Evolutionary conservation across 2,797 vertebrate genomes (phyloP), one percentile per base, ranked within the genome.

Genomic region (Pogonophryne albipinna): DNA sequence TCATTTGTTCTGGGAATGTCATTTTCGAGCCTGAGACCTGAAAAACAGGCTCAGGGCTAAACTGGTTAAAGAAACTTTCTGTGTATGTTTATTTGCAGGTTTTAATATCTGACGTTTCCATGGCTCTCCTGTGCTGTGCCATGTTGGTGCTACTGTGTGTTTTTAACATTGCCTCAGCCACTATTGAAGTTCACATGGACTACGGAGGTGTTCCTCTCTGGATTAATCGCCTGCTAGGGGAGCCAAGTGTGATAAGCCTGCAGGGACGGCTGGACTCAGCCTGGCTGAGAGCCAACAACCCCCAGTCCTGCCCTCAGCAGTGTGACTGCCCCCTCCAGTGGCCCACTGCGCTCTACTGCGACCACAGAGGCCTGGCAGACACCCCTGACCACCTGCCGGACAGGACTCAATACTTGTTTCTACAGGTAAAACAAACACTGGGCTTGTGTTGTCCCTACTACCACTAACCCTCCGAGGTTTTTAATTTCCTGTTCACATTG

Each of bases 271-370:
- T 95, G 34, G 89, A 93, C 55, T 49, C 70, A 0, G 78, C 78
- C 50, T 95, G 94, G 93, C 88, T 92, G 52, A 58, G 91, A 34
- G 90, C 92, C 14, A 92, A 91, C 58, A 94, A 93, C 76, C 86
- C 79, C 0, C 71, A 85, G 70, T 31, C 65, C 64, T 96, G 95
- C 80, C 95, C 94, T 3, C 23, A 71, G 6, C 84, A 89, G 56
- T 96, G 95, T 16, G 92, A 94, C 71, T 95, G 95, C 70, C 94
- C 95, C n/a, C 90, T 95, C 60, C 94, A 95, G 50, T 96, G 95
- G 94, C 93, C 94, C 67, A 94, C 94, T 0, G 93, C 95, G 0
- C 66, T 95, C 23, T 95, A 95, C 79, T 95, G 95, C 56, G 95
- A 96, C 83, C 81, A 92, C 71, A 91, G 91, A 72, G 84, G 70